These are phyloP conservation scores for Junonia oenone DNA, from an alignment of 2,888 invertebrate genomes.

Conservation along the genomic window DNA sequence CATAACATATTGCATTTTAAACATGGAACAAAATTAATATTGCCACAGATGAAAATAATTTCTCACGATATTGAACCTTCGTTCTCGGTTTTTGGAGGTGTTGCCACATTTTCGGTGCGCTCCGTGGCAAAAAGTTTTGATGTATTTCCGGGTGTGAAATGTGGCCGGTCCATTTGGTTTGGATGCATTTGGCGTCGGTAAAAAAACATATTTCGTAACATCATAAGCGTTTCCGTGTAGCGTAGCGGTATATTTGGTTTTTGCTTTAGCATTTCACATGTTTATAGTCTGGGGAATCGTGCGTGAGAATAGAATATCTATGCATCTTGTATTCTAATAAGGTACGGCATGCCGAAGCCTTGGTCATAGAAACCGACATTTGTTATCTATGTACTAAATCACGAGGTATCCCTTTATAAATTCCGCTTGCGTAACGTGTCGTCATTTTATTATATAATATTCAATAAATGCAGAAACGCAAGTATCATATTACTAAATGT, in stretches of 20 bases:
- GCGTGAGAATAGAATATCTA: slow-evolving; percentile 45
- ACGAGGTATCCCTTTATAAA: slow-evolving; percentile 26
- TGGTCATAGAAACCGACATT: slow-evolving; percentile 36
- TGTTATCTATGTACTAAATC: slow-evolving; percentile 34
- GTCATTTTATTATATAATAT: slow-evolving; percentile 25
- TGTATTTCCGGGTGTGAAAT: slow-evolving; percentile 73
- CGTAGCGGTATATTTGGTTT: slow-evolving; percentile 51
- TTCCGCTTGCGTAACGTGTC: slow-evolving; percentile 27
- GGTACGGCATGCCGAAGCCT: slow-evolving; percentile 30
- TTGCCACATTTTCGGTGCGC: slow-evolving; percentile 12
- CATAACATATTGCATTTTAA: slow-evolving; percentile 40
- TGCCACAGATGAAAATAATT: slow-evolving; percentile 18
- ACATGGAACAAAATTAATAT: slow-evolving; percentile 24
- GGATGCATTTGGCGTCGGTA: slow-evolving; percentile 51
- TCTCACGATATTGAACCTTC: slow-evolving; percentile 22
- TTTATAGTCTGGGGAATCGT: slow-evolving; percentile 36
- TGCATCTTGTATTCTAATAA: slow-evolving; percentile 55
- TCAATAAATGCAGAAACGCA: slow-evolving; percentile 19
- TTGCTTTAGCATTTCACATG: slow-evolving; percentile 34
- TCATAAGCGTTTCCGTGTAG: slow-evolving; percentile 45
- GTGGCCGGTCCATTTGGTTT: slow-evolving; percentile 62
- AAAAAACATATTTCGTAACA: slow-evolving; percentile 42
- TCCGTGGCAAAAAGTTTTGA: slow-evolving; percentile 48
- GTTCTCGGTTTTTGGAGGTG: slow-evolving; percentile 14
- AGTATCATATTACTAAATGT: slow-evolving; percentile 11